phyloP scores from a whole-genome alignment of 1,140 invertebrate species.

The Proctacanthus coquilletti region DNA sequence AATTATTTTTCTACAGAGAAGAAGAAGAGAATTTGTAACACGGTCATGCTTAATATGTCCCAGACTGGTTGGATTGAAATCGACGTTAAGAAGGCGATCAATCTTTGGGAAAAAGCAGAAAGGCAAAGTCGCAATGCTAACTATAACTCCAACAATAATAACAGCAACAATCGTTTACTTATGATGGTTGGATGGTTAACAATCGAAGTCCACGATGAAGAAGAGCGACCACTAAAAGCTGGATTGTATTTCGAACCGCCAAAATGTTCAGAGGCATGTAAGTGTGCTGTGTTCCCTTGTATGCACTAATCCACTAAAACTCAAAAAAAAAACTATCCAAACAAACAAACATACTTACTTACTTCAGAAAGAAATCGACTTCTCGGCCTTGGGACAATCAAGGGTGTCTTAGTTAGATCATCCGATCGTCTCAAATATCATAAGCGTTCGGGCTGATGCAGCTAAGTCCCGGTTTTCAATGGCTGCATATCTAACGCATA shows the following conservation, averaged over 20 bases:
- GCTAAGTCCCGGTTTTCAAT: no score
- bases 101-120: slow-evolving; percentile 19
- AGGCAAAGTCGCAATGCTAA: slow-evolving; percentile 10
- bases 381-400: no score
- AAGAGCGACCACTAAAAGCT: slow-evolving; percentile 22
- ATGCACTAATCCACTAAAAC: no score
- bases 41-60: slow-evolving; percentile 19
- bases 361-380: no score
- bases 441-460: no score
- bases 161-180: slow-evolving; percentile 6
- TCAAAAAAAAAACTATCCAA: no score
- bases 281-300: slow-evolving; percentile 25
- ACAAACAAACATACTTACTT: no score
- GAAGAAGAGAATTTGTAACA: slow-evolving; percentile 28
- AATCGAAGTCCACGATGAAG: slow-evolving; percentile 27
- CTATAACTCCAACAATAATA: not conserved
- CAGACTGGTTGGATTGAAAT: slow-evolving; percentile 26
- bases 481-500: no score
- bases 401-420: no score
- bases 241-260: slow-evolving; percentile 25
- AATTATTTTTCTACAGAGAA: no score
- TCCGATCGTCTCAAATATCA: no score
- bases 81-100: slow-evolving; percentile 23
- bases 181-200: slow-evolving; percentile 18
- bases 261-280: slow-evolving; percentile 29